Evolutionary conservation across 2,113 vertebrate genomes (phyloP), one percentile per base, ranked within the genome.

Genomic region (Bos indicus): DNA sequence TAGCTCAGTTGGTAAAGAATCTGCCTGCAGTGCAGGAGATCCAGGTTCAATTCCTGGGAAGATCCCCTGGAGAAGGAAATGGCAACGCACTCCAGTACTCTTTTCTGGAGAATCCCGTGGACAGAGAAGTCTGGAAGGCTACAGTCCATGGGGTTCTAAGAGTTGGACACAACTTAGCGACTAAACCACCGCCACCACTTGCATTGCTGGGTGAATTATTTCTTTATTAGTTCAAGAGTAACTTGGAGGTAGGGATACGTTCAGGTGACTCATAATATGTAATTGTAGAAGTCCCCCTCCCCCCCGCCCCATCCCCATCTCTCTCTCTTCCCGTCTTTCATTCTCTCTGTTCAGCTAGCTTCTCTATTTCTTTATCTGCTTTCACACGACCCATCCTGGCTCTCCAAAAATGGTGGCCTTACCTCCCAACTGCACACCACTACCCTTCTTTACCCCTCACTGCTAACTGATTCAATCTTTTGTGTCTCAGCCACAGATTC

Each of bases 141-240:
- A 67, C 0, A n/a, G 33, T 67, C 3, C 3, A 67, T n/a, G 62
- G 3, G 33, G 33, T 40, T 71, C 67, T 40, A 71, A 71, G 19
- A 36, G 67, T 23, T 71, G 67, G 67, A 71, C n/a, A 74, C 19
- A 74, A 13, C n/a, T 74, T 74, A 74, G 67, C 0, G 2, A 74
- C 67, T 40, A 40, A 74, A 74, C 67, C 67, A 74, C 5, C 5
- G 0, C 67, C 67, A 71, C 33, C 19, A 19, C 28, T 78, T 92
- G 43, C 19, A 30, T 91, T 78, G 13, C 21, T 6, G 12, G 81
- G 21, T 51, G 60, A 78, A 64, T 96, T 67, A 84, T 43, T 94
- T 96, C 52, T 91, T 91, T 36, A 88, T 17, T 90, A 81, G 17
- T 36, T 90, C 33, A 7, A n/a, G 19, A 84, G 77, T 86, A 81